Conservation (phyloP, 92 coral and sea anemone species). For the Meandrina meandrites region DNA sequence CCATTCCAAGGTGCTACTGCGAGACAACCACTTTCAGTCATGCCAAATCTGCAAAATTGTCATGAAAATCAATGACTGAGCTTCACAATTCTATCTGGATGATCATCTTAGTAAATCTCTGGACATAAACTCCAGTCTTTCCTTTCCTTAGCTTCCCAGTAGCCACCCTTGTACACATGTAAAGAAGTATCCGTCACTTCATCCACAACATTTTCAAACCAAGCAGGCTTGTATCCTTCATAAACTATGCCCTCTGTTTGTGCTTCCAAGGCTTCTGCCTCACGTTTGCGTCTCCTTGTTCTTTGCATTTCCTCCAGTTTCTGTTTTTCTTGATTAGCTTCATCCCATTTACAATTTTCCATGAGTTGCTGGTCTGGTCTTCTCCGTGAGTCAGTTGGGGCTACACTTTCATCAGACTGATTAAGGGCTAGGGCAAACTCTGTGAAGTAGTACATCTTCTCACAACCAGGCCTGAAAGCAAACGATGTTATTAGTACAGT, state of each 20-base stretch:
- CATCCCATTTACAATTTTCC: conserved; percentile 95
- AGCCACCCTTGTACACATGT: conserved; percentile 98
- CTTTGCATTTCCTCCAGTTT: conserved; percentile 96
- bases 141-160: conserved; percentile 98
- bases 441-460: conserved; percentile 87
- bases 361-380: conserved; percentile 96
- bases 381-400: conserved; percentile 91
- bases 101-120: conserved; percentile 67
- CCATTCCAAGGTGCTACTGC: neutral
- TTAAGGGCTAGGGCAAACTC: conserved; percentile 88
- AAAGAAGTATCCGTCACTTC: conserved; percentile 73
- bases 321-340: conserved; percentile 91
- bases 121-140: conserved; percentile 88
- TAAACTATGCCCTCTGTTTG: conserved; percentile 80
- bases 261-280: conserved; percentile 86
- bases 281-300: conserved; percentile 81
- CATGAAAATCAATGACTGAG: neutral
- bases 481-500: neutral
- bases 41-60: neutral
- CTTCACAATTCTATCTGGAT: neutral
- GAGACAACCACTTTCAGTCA: neutral
- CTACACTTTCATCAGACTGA: conserved; percentile 75
- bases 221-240: conserved; percentile 90
- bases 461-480: conserved; percentile 74
- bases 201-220: conserved; percentile 95